Conservation (phyloP, 2,113 vertebrate species). For the Hippoglossus stenolepis region DNA sequence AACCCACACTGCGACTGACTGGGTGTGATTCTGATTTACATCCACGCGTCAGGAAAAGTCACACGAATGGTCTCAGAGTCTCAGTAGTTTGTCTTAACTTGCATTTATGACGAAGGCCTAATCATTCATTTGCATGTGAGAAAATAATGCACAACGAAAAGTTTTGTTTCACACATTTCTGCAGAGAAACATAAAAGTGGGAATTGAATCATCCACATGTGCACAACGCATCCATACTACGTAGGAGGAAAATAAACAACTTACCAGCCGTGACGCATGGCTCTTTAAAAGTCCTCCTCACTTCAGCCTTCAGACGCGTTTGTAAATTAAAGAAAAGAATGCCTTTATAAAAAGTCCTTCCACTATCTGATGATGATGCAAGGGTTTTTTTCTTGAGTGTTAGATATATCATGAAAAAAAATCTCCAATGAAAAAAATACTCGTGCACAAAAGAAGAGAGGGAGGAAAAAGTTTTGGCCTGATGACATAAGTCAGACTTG, state of each 20-base stretch:
- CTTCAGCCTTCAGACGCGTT: background rate
- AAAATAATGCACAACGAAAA: background rate
- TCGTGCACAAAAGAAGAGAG: background rate
- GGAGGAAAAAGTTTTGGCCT: slow-evolving; percentile 29
- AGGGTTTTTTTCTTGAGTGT: background rate
- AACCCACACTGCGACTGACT: background rate
- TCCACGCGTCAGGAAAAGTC: background rate
- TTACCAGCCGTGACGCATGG: slow-evolving; percentile 43
- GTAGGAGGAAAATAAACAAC: background rate
- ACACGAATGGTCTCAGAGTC: background rate
- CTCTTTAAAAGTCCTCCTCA: slow-evolving; percentile 22
- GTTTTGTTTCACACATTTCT: background rate
- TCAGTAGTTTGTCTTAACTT: background rate
- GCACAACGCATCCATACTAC: background rate
- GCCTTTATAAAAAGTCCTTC: background rate
- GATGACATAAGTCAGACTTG: slow-evolving; percentile 49
- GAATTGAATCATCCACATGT: background rate
- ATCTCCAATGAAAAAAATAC: background rate
- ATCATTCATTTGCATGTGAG: too few species aligned
- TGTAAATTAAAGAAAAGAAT: background rate
- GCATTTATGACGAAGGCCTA: background rate
- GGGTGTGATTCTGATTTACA: background rate
- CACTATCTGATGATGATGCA: background rate
- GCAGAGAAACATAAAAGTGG: background rate
- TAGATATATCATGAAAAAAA: background rate